Percentiles rank a stretch among this genome's conserved stretches.
phyloP scores from a whole-genome alignment of 2,888 invertebrate genomes.

The Clistopyga incitator region DNA sequence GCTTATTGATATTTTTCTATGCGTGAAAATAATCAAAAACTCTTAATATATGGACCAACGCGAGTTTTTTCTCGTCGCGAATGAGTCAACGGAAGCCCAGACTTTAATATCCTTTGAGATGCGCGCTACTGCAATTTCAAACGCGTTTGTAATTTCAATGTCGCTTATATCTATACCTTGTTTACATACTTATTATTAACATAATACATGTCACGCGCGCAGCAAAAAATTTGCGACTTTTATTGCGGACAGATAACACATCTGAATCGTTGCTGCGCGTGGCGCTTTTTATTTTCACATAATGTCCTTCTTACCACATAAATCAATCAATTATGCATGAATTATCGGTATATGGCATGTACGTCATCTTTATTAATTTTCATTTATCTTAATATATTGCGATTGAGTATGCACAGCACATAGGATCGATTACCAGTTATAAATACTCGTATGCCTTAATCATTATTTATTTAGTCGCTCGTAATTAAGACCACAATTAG shows the following conservation, averaged over 20 bases:
- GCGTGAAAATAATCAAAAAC: not conserved
- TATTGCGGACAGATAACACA: constrained; percentile 7
- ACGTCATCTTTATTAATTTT: not conserved
- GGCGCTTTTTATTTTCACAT: not conserved
- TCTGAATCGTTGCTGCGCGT: not conserved
- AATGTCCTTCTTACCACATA: not conserved
- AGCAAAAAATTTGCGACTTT: not conserved
- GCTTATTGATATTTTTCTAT: not conserved
- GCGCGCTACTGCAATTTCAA: not conserved
- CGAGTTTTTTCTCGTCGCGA: not conserved
- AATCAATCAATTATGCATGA: not conserved
- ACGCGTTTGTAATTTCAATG: not conserved
- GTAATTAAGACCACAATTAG: too few relatives aligned
- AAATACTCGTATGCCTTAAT: too few relatives aligned
- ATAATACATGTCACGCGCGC: not conserved
- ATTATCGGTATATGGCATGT: not conserved
- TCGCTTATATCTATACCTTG: not conserved
- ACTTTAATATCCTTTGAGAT: not conserved
- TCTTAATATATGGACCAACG: not conserved
- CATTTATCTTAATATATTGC: not conserved
- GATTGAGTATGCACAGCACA: not conserved
- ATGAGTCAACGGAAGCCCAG: not conserved
- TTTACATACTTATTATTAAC: not conserved
- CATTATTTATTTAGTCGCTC: too few relatives aligned
- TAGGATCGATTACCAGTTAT: too few relatives aligned